Base-by-base conservation (phyloP, 2,113 vertebrate species). In the Campylorhamphus procurvoides region DNA sequence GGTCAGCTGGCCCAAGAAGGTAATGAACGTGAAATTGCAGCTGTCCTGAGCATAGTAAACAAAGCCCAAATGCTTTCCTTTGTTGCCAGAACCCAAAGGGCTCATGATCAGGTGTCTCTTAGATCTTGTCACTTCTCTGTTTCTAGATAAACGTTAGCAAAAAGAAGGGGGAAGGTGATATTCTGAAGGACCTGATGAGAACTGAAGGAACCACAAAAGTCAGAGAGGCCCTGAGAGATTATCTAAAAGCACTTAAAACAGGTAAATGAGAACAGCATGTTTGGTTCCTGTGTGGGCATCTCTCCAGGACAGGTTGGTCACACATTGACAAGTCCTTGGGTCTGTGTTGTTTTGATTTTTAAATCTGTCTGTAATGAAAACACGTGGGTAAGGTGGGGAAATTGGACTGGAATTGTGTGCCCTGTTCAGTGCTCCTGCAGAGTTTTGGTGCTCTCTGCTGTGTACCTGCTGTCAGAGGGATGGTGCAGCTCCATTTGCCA, bases 181-280 rank as follows among this genome's bases (percentile, higher is more conserved):
- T 80, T 74, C 84, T 98, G 84, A 97, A 98, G 93, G 97, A 98
- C 25, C 97, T 98, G 35, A 98, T 97, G 97, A 97, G 94, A 92
- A 98, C 96, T 55, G 94, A 96, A 92, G 98, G 98, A 87, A 67
- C 96, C 31, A 47, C 86, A 33, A 97, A 96, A 91, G 97, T 98
- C 90, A 98, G 96, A 87, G 96, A 98, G 84, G 98, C 97, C 84
- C 92, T 98, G 63, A 97, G 95, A 93, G 96, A 97, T 62, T 98
- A 98, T 78, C 93, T 98, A 88, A 97, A 96, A 96, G 98, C 98
- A 82, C 97, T 98, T 79, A 98, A 97, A 96, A 98, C 81, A 39
- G 97, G 97, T 97, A 89, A 95, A 68, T 11, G 2, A 18, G 15
- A 59, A 20, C 18, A 49, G 39, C 3, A 3, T 2, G 6, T 6